Evolutionary conservation across 2,888 invertebrate genomes (phyloP).

Genomic region (Ectemnius continuus): DNA sequence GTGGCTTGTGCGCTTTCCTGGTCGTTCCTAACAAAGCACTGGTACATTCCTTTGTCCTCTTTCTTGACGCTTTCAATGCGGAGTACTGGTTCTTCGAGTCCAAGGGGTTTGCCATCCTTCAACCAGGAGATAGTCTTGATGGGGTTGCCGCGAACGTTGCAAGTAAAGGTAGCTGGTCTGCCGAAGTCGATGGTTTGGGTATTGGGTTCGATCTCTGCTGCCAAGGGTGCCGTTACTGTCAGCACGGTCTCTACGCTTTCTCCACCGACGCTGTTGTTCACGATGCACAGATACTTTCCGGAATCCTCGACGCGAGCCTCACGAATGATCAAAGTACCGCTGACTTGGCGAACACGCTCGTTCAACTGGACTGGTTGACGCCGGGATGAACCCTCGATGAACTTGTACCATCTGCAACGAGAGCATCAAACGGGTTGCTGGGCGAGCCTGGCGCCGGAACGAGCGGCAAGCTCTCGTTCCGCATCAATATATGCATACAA

Average conservation of each 20-base stretch:
- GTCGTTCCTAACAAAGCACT: conserved; percentile 95
- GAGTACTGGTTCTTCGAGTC: conserved; percentile 89
- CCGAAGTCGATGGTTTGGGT: conserved; percentile 96
- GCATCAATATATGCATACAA: conserved; percentile 8
- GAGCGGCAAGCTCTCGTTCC: conserved; percentile 12
- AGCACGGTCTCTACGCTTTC: conserved; percentile 95
- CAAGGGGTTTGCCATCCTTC: conserved; percentile 93
- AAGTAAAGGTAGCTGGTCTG: conserved; percentile 93
- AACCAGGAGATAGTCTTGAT: conserved; percentile 95
- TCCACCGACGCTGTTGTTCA: conserved; percentile 96
- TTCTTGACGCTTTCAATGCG: conserved; percentile 94
- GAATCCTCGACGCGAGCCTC: conserved; percentile 95
- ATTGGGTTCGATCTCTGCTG: conserved; percentile 92
- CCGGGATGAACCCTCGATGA: conserved; percentile 90
- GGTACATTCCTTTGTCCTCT: conserved; percentile 98
- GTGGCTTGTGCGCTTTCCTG: conserved; percentile 96
- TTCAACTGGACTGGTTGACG: conserved; percentile 94
- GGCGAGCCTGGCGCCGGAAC: conserved; percentile 30
- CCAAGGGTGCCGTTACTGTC: conserved; percentile 94
- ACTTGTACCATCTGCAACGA: conserved; percentile 92
- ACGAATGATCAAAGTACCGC: conserved; percentile 94
- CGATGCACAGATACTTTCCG: conserved; percentile 95
- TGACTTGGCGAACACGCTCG: conserved; percentile 94
- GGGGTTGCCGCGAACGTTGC: conserved; percentile 93
- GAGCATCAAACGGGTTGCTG: conserved; percentile 29